Base-by-base conservation (phyloP, 2,797 vertebrate genomes). In the Tamandua tetradactyla region DNA sequence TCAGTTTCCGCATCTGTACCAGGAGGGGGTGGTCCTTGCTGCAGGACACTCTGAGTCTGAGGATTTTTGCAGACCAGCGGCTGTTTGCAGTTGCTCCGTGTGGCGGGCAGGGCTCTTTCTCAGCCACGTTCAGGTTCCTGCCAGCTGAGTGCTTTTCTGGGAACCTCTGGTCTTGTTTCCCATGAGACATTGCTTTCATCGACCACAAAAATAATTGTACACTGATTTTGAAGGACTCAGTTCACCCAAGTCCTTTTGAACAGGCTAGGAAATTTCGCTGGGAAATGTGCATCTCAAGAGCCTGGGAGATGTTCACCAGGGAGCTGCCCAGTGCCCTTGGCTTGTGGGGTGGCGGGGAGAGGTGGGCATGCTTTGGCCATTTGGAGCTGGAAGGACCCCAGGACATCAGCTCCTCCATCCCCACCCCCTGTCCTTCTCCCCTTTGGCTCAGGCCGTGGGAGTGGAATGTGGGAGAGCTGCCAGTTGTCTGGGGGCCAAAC, bases 171-270 rank as follows among this genome's bases (percentile, higher is more conserved):
- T 94, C 61, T 81, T 83, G 57, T 78, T 86, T 92, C 91, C 79
- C 55, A 22, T 52, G 82, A 23, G 71, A 64, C 59, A 10, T 52
- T 81, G 72, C 95, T 68, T 94, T 72, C 59, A 40, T 64, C 88
- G 78, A 71, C 93, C 92, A n/a, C 40, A 76, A 69, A 95, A 90
- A 95, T 93, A 85, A 95, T 91, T 81, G 57, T 79, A 22, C 61
- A 72, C 74, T 86, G 87, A 71, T 44, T 80, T 74, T 44, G n/a
- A 93, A 92, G 86, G 44, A 62, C 93, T 79, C 75, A 71, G 83
- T 61, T 75, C 83, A 66, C 84, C 61, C 47, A 75, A 80, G 66
- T 72, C 35, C 30, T 55, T 94, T 89, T 66, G 44, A 59, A 83
- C 25, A 79, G 23, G 78, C 75, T 7, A 78, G 74, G 44, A 68